These are phyloP conservation scores for Paramormyrops kingsleyae DNA, from an alignment of 2,113 vertebrate species.

Conservation along the genomic window DNA sequence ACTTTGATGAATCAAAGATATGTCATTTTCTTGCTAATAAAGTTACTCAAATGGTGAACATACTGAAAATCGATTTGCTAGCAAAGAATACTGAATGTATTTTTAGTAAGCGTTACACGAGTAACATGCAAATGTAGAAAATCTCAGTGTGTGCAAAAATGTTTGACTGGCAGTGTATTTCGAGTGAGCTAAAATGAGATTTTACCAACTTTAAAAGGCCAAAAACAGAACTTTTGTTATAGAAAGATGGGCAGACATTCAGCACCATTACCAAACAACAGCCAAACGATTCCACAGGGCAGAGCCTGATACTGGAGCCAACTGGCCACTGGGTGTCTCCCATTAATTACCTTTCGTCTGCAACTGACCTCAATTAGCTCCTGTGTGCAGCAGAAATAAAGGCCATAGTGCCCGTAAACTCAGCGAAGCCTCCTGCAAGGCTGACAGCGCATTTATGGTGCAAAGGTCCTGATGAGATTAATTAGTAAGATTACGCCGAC, in stretches of 20 bases:
- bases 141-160: too few relatives aligned
- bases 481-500: neutral
- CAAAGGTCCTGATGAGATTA: neutral
- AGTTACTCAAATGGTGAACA: too few relatives aligned
- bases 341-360: constrained; percentile 15
- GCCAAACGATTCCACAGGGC: neutral
- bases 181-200: neutral
- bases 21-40: too few relatives aligned
- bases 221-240: neutral
- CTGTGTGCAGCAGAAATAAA: neutral
- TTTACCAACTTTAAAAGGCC: neutral
- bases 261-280: neutral
- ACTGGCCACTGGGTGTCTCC: neutral
- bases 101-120: too few relatives aligned
- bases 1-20: too few relatives aligned
- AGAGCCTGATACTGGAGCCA: neutral
- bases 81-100: too few relatives aligned
- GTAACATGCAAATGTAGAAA: too few relatives aligned
- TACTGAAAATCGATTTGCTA: too few relatives aligned
- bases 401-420: neutral
- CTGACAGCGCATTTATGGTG: neutral
- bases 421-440: neutral
- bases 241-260: neutral
- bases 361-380: constrained; percentile 9
- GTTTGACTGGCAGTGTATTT: neutral